These are phyloP conservation scores for Aleiodes alternator DNA, from an alignment of 2,888 invertebrate genomes.

Conservation along the genomic window DNA sequence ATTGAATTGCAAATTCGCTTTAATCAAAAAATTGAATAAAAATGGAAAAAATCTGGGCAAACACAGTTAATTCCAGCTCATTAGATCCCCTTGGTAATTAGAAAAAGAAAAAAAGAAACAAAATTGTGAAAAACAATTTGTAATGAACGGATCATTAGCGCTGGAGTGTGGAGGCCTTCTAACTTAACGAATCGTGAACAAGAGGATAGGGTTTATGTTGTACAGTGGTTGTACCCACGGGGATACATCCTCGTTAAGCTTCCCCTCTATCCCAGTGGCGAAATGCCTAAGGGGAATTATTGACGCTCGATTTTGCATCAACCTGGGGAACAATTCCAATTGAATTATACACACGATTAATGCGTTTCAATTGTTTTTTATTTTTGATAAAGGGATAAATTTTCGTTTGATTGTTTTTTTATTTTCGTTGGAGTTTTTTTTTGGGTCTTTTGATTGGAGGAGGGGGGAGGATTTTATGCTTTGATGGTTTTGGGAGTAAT, in stretches of 20 bases:
- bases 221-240: constrained; percentile 28
- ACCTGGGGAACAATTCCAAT: constrained; percentile 27
- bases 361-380: background rate
- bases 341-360: constrained; percentile 27
- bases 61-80: constrained; percentile 15
- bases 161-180: background rate
- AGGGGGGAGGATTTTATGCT: no score
- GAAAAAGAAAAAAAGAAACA: no score
- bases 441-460: no score
- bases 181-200: constrained; percentile 48
- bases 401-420: background rate
- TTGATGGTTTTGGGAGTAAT: no score
- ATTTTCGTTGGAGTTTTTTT: background rate
- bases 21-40: no score
- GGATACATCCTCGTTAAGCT: constrained; percentile 43
- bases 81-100: constrained; percentile 21
- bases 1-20: no score
- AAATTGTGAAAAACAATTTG: constrained; percentile 23
- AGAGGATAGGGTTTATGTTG: constrained; percentile 23
- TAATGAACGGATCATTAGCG: constrained; percentile 18
- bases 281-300: constrained; percentile 41
- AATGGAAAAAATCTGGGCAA: background rate
- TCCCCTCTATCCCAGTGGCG: constrained; percentile 24
- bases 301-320: constrained; percentile 36
- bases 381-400: background rate